A percentile compares a stretch with the other conserved stretches of the same genome.
phyloP scores from a whole-genome alignment of 2,888 invertebrate genomes.

The Heliconius erato region DNA sequence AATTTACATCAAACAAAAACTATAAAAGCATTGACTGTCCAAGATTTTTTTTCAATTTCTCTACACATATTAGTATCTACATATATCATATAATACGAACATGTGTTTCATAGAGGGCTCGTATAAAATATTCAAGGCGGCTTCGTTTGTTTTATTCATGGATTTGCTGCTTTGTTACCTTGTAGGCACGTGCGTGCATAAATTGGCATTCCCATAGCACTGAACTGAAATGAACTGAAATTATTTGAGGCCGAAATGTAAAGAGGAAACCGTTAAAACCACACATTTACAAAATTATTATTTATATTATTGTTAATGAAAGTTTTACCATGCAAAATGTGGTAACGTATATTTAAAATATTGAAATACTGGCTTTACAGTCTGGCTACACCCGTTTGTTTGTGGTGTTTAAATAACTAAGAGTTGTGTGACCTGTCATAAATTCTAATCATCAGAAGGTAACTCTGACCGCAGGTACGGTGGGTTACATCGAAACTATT shows the following conservation, averaged over 20 bases:
- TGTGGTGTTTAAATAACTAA: too few species aligned
- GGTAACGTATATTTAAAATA: background rate
- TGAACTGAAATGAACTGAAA: slow-evolving; percentile 14
- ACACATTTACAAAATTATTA: background rate
- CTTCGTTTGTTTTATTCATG: slow-evolving; percentile 68
- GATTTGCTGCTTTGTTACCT: slow-evolving; percentile 69
- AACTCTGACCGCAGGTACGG: too few species aligned
- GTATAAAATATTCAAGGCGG: slow-evolving; percentile 65
- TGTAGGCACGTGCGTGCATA: slow-evolving; percentile 48
- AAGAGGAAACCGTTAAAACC: background rate
- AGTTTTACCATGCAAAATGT: background rate
- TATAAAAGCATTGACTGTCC: background rate
- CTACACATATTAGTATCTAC: background rate
- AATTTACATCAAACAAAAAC: background rate
- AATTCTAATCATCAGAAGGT: too few species aligned
- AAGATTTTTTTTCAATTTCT: slow-evolving; percentile 15
- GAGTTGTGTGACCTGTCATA: too few species aligned
- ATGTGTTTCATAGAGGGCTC: slow-evolving; percentile 50
- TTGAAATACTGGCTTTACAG: background rate
- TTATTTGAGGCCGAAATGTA: background rate
- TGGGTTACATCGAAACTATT: too few species aligned
- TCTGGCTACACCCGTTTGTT: too few species aligned
- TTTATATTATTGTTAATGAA: background rate
- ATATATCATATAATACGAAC: too few species aligned
- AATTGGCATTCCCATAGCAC: slow-evolving; percentile 40